Evolutionary conservation across 2,113 vertebrate species (phyloP), one percentile per base, ranked within the genome.

Genomic region (Suncus etruscus): DNA sequence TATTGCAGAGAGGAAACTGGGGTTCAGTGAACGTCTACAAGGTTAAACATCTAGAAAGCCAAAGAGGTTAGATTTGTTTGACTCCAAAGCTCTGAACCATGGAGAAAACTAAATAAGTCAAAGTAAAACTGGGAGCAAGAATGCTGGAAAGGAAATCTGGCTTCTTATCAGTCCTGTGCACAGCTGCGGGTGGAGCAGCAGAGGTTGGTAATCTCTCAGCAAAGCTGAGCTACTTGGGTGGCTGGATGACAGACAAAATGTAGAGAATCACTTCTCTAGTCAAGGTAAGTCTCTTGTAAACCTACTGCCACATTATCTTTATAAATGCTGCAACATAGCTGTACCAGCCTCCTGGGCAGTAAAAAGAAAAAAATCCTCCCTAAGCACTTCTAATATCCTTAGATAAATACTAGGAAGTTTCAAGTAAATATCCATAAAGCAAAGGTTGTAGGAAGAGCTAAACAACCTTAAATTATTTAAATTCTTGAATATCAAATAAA

Each of bases 391-490:
- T 91, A 90, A 68, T 94, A 91, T 95, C 91, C 83, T 83, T 90
- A 70, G 89, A 95, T 91, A 97, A 97, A 96, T 91, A 96, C 66
- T 76, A 83, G 72, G 66, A 88, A 95, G 94, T 83, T 85, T 54
- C 92, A 97, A 94, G 91, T 95, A 95, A 96, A 96, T 95, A 80
- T 68, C 83, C 86, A 94, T 95, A 90, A 96, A 87, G 94, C 83
- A 95, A 96, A 96, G 75, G 91, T 94, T 50, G 70, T 93, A 93
- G 18, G 45, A 27, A 94, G 88, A 96, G 85, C 94, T 91, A 93
- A 96, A 95, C 89, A 91, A 51, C 16, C 92, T 31, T 94, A 95
- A 96, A 96, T 96, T 94, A 95, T 95, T 92, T 92, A 96, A 94
- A 97, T 96, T 97, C 63, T 32, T 89, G 82, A 96, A 94, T 91